Evolutionary conservation across 92 coral and sea anemone species (phyloP), one percentile per base, ranked within the genome.

Genomic region (Plumapathes pennacea): DNA sequence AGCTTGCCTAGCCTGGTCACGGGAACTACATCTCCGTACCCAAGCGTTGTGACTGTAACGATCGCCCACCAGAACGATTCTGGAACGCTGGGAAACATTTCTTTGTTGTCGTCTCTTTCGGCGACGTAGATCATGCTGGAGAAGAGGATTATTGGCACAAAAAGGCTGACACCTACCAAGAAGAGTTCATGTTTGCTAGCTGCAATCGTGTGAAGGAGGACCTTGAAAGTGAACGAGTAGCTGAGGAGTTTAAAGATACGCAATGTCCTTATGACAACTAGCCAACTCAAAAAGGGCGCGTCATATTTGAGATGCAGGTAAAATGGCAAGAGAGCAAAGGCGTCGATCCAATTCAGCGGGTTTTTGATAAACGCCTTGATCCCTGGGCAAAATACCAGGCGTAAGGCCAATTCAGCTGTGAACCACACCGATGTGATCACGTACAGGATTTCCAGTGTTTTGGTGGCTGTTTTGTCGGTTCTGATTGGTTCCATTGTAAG

Each of bases 61-160:
- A 92, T 76, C 14, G 98, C 94, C 98, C 98, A 92, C 98, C 98
- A 92, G 37, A 92, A 84, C 53, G 98, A 88, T 50, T 92, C 96
- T 60, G 94, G 96, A 63, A 89, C 86, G 46, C 88, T 92, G 30
- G 85, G 86, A 24, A 92, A 92, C 83, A 84, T 82, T 63, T 80
- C 87, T 20, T 50, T 27, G 66, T 92, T 92, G 24, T 60, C 54
- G n/a, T 92, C 96, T 41, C 77, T 92, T 63, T 92, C 98, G 0
- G 94, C 98, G 48, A 84, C 79, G 49, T 92, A 88, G 12, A 92
- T 92, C 70, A 92, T 88, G 21, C 96, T 84, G 4, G 98, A 92
- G 56, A 92, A 92, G 27, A 92, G 62, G 14, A 92, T 75, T 13
- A 92, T 78, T 11, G 98, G 98, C 11, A 92, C 92, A 12, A 90